Conservation (phyloP, 1,140 invertebrate genomes). For the Drosophila virilis region DNA sequence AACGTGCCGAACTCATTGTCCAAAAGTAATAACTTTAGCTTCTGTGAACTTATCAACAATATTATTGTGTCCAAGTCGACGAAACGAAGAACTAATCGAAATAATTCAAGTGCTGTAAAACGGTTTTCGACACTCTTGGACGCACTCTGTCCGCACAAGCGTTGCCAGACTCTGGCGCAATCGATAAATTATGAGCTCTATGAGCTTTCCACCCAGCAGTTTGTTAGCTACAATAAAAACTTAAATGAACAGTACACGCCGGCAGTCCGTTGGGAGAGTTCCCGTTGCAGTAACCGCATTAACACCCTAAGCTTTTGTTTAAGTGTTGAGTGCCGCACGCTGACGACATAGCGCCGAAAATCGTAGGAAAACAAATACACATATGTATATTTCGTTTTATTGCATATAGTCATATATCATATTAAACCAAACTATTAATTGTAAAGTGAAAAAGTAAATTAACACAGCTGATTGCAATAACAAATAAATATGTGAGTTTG, state of each 20-base stretch:
- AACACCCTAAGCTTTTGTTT: constrained; percentile 10
- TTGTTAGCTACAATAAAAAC: constrained; percentile 27
- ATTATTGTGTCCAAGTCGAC: constrained; percentile 8
- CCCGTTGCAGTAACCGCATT: constrained; percentile 4
- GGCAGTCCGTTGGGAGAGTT: constrained; percentile 29
- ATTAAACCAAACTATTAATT: constrained; percentile 36
- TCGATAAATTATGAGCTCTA: constrained; percentile 11
- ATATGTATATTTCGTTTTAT: constrained; percentile 34
- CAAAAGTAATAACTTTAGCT: background rate
- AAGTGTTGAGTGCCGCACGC: constrained; percentile 21
- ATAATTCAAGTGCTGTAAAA: constrained; percentile 48
- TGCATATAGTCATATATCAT: constrained; percentile 8
- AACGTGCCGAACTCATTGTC: constrained; percentile 85
- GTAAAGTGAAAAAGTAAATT: constrained; percentile 69
- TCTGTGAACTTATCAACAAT: constrained; percentile 22
- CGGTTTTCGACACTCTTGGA: constrained; percentile 28
- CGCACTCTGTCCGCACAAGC: background rate
- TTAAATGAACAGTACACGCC: constrained; percentile 33
- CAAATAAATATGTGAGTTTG: constrained; percentile 50
- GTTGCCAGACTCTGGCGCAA: background rate
- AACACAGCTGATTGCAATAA: constrained; percentile 15
- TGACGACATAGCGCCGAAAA: constrained; percentile 40
- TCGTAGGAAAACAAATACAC: constrained; percentile 34
- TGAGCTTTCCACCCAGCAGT: constrained; percentile 25
- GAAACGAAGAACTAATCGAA: constrained; percentile 47